Evolutionary conservation across 2,113 vertebrate genomes (phyloP).

Genomic region (Carettochelys insculpta): DNA sequence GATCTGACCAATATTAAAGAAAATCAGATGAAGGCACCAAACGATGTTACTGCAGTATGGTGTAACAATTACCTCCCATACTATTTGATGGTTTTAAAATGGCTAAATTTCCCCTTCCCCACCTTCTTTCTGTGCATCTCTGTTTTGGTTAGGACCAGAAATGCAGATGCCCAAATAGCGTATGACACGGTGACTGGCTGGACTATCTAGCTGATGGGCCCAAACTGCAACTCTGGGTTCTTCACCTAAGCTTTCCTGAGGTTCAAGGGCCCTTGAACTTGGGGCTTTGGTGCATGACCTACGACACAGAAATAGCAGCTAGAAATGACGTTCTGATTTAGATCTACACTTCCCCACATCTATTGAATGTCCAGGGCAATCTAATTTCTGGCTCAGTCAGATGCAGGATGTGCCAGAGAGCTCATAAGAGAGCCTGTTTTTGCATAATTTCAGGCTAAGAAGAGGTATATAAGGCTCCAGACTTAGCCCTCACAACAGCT

Average conservation of each 20-base stretch:
- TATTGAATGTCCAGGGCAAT: neutral
- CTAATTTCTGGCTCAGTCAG: neutral
- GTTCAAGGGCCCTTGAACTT: accelerated
- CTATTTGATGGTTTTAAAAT: too few species aligned
- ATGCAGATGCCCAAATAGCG: neutral
- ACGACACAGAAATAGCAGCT: too few species aligned
- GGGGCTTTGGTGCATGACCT: accelerated
- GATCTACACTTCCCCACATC: accelerated
- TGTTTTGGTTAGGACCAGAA: neutral
- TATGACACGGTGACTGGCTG: too few species aligned
- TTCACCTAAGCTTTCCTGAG: neutral
- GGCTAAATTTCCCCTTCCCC: neutral
- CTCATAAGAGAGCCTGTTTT: neutral
- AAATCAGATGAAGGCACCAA: too few species aligned
- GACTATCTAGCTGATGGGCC: too few species aligned
- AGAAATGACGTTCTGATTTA: neutral
- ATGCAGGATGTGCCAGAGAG: accelerated
- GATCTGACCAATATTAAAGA: too few species aligned
- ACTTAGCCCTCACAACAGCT: neutral
- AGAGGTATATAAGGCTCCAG: neutral
- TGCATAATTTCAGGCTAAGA: accelerated
- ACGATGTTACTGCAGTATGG: too few species aligned
- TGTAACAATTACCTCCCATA: too few species aligned
- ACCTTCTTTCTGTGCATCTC: neutral
- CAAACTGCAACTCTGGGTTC: too few species aligned